Conservation (phyloP, 2,888 invertebrate species). For the Habroteleia sp. region DNA sequence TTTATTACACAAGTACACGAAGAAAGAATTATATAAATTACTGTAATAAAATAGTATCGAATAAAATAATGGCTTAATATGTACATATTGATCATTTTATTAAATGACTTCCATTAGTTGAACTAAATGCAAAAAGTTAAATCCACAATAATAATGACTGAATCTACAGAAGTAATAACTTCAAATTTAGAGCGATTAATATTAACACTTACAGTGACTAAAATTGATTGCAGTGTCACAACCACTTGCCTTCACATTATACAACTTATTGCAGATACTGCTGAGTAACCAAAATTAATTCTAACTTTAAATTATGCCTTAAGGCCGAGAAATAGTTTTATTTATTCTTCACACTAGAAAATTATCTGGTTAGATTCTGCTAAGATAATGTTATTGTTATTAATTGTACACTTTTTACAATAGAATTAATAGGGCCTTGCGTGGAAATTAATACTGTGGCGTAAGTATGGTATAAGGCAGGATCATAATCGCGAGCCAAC, state of each 20-base stretch:
- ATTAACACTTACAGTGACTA: constrained; percentile 22
- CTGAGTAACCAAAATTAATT: constrained; percentile 18
- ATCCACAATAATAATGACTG: constrained; percentile 6
- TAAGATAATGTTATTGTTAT: too few species aligned
- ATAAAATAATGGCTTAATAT: not conserved
- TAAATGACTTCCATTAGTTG: too few species aligned
- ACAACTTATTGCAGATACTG: constrained; percentile 27
- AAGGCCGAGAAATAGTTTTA: not conserved
- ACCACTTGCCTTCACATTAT: constrained; percentile 26
- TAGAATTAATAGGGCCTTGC: too few species aligned
- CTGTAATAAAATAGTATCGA: too few species aligned
- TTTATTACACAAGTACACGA: too few species aligned
- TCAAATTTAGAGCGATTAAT: constrained; percentile 29
- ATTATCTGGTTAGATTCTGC: too few species aligned
- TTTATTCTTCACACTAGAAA: not conserved
- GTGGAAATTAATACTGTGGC: too few species aligned
- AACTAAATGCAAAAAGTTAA: constrained; percentile 1
- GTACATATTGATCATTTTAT: too few species aligned
- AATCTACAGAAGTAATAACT: constrained; percentile 23
- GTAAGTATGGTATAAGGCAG: too few species aligned
- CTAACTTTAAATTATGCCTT: constrained; percentile 6
- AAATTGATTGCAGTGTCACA: constrained; percentile 24
- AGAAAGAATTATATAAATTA: too few species aligned
- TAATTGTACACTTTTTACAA: too few species aligned
- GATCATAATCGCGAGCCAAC: too few species aligned